A percentile compares a stretch with the other conserved stretches of the same genome.
These are phyloP conservation scores for Apamea sordens DNA, from an alignment of 2,888 invertebrate genomes.

Conservation along the genomic window DNA sequence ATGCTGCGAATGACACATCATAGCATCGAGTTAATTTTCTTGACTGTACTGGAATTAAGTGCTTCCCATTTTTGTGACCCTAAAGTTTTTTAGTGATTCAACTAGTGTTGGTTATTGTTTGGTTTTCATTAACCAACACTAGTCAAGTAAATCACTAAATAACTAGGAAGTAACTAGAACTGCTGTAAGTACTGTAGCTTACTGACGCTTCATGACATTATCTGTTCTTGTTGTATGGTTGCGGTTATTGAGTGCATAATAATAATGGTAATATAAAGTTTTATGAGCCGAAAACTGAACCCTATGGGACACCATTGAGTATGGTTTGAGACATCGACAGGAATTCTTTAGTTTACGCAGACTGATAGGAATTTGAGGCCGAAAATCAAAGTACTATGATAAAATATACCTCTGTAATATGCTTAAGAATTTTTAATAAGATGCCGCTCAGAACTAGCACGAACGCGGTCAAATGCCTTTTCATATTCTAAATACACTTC, in stretches of 20 bases:
- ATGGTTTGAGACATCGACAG: background rate
- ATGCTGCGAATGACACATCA: slow-evolving; percentile 49
- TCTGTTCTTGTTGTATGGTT: background rate
- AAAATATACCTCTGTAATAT: slow-evolving; percentile 1
- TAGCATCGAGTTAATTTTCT: slow-evolving; percentile 41
- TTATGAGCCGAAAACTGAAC: background rate
- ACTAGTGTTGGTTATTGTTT: slow-evolving; percentile 4
- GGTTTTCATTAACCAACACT: background rate
- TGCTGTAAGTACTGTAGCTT: slow-evolving; percentile 12
- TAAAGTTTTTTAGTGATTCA: slow-evolving; percentile 35
- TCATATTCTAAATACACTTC: slow-evolving; percentile 8
- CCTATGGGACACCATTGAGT: background rate
- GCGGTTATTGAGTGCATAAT: background rate
- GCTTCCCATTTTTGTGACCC: slow-evolving; percentile 48
- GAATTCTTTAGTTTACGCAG: background rate
- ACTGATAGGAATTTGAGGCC: background rate
- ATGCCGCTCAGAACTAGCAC: background rate
- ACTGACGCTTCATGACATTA: background rate
- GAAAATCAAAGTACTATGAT: background rate
- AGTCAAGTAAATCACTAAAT: background rate
- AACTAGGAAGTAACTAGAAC: background rate
- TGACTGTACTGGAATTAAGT: slow-evolving; percentile 32
- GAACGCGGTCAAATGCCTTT: slow-evolving; percentile 7
- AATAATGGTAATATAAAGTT: background rate
- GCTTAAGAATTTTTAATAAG: slow-evolving; percentile 17